phyloP scores from a whole-genome alignment of 2,113 vertebrate genomes.

The Upupa epops region DNA sequence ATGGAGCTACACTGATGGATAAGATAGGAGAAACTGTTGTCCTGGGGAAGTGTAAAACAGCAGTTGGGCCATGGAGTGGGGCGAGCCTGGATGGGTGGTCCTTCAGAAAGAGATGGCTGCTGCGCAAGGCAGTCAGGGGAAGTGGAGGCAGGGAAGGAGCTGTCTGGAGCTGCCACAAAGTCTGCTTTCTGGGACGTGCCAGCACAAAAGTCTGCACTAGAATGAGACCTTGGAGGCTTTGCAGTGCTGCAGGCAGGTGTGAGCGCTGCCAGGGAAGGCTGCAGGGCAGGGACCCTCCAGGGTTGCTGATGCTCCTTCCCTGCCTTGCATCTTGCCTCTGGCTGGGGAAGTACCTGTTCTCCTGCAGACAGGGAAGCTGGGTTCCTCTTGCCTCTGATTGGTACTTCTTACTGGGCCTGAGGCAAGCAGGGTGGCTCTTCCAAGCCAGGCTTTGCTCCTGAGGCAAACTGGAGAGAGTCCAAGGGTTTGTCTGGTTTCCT shows the following conservation, averaged over 20 bases:
- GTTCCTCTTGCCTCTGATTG: constrained; percentile 15
- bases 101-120: background rate
- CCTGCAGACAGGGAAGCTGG: constrained; percentile 33
- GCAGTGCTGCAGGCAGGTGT: background rate
- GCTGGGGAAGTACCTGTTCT: constrained; percentile 28
- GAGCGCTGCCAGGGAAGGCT: background rate
- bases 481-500: constrained; percentile 46
- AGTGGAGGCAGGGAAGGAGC: background rate
- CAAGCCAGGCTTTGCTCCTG: background rate
- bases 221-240: background rate
- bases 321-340: background rate
- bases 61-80: accelerated
- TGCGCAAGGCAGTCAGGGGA: accelerated
- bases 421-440: background rate
- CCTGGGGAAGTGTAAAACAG: constrained; percentile 6
- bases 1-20: background rate
- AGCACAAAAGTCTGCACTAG: background rate
- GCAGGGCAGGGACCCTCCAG: background rate
- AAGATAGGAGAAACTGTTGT: constrained; percentile 45
- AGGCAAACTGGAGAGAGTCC: background rate
- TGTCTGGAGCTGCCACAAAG: background rate
- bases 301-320: background rate
- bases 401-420: background rate
- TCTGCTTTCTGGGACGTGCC: background rate
- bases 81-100: background rate